These are phyloP conservation scores for Tetrao urogallus DNA, from an alignment of 2,113 vertebrate genomes.

Conservation along the genomic window DNA sequence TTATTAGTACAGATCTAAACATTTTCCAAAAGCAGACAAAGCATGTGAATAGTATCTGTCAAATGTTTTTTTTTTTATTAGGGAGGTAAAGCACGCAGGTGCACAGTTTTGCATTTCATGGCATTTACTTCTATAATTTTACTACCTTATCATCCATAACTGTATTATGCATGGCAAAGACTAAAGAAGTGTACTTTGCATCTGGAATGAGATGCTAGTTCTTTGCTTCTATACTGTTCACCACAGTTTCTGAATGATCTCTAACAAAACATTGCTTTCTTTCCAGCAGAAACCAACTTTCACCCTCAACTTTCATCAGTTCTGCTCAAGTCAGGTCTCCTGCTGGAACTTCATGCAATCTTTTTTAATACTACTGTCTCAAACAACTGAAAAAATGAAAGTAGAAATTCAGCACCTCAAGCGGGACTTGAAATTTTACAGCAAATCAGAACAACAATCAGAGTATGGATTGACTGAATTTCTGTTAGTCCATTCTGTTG, in stretches of 20 bases:
- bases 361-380: neutral
- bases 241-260: neutral
- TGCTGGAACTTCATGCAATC: rapidly evolving
- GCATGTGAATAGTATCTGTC: neutral
- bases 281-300: neutral
- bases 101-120: neutral
- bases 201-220: neutral
- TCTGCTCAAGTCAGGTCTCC: neutral
- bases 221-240: neutral
- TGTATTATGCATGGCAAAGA: neutral
- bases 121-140: neutral
- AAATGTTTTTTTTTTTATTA: neutral
- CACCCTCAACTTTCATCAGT: neutral
- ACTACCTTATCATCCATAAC: neutral
- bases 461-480: neutral
- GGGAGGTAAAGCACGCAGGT: neutral
- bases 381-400: neutral
- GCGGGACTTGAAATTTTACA: neutral
- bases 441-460: neutral
- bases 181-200: neutral
- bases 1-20: neutral
- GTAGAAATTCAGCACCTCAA: neutral
- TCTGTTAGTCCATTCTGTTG: neutral
- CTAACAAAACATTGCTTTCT: neutral
- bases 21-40: neutral